Evolutionary conservation across 2,113 vertebrate genomes (phyloP).

Genomic region (Xenopus tropicalis): DNA sequence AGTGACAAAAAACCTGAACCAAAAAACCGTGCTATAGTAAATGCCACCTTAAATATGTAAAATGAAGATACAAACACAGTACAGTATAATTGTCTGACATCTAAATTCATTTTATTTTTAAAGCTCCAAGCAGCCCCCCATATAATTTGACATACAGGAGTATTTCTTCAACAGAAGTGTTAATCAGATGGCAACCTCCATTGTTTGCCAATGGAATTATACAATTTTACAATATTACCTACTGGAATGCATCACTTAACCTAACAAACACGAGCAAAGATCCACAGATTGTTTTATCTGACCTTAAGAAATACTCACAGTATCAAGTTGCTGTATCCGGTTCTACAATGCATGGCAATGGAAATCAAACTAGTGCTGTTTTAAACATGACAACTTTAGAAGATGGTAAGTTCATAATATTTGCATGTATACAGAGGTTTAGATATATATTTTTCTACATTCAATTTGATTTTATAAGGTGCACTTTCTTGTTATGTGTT

Average conservation of each 20-base stretch:
- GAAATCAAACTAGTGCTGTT: slow-evolving; percentile 69
- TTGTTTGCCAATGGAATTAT: slow-evolving; percentile 67
- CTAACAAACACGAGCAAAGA: slow-evolving; percentile 60
- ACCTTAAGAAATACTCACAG: slow-evolving; percentile 66
- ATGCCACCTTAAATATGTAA: no score
- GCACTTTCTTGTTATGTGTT: not conserved
- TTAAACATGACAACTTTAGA: slow-evolving; percentile 74
- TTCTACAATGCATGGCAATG: slow-evolving; percentile 60
- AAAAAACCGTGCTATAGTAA: no score
- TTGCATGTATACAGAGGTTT: no score
- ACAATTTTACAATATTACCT: slow-evolving; percentile 64
- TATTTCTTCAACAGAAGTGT: slow-evolving; percentile 69
- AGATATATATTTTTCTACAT: no score
- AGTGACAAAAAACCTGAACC: no score
- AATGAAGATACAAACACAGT: no score
- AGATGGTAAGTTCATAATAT: slow-evolving; percentile 62
- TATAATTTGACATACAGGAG: slow-evolving; percentile 62
- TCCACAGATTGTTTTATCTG: slow-evolving; percentile 52
- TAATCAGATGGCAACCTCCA: slow-evolving; percentile 67
- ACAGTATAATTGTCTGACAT: no score
- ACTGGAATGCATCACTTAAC: slow-evolving; percentile 69
- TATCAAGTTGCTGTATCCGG: slow-evolving; percentile 64
- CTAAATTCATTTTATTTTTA: no score
- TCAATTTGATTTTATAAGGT: not conserved
- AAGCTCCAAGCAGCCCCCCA: slow-evolving; percentile 71